phyloP scores from a whole-genome alignment of 2,797 vertebrate genomes.

The Microctenopoma lineatum region DNA sequence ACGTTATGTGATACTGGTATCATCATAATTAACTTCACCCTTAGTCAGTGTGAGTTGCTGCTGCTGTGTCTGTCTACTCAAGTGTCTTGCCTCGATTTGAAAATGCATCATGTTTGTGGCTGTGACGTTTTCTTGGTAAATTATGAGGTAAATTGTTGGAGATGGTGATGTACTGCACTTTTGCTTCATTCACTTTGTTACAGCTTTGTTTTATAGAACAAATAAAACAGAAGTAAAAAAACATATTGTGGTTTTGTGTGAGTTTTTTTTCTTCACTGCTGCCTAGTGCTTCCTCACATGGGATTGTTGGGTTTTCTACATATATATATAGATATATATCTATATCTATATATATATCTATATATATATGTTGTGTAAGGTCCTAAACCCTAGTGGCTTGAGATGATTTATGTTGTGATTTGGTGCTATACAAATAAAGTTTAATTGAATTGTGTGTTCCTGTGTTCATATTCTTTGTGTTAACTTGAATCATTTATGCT shows the following conservation, averaged over 20 bases:
- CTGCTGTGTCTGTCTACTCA: not conserved
- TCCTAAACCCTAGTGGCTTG: no score
- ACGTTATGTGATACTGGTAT: conserved; percentile 11
- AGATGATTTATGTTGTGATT: no score
- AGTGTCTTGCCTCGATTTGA: conserved; percentile 5
- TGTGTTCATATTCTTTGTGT: no score
- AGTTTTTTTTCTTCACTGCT: not conserved
- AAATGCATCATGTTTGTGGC: not conserved
- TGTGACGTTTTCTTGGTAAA: not conserved
- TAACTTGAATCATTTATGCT: no score
- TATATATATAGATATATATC: no score
- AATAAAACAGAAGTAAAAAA: not conserved
- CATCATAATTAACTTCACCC: not conserved
- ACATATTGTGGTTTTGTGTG: not conserved
- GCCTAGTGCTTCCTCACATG: no score
- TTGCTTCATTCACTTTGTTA: not conserved
- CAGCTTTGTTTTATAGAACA: not conserved
- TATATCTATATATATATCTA: no score
- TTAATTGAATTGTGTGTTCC: no score
- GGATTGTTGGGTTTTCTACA: no score
- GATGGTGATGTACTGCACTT: not conserved
- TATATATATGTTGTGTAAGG: no score
- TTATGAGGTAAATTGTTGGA: not conserved
- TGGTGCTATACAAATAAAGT: no score
- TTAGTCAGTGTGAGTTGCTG: conserved; percentile 1